A percentile compares a stretch with the other conserved stretches of the same genome.
These are phyloP conservation scores for Dioctria linearis DNA, from an alignment of 2,888 invertebrate species.

Conservation along the genomic window DNA sequence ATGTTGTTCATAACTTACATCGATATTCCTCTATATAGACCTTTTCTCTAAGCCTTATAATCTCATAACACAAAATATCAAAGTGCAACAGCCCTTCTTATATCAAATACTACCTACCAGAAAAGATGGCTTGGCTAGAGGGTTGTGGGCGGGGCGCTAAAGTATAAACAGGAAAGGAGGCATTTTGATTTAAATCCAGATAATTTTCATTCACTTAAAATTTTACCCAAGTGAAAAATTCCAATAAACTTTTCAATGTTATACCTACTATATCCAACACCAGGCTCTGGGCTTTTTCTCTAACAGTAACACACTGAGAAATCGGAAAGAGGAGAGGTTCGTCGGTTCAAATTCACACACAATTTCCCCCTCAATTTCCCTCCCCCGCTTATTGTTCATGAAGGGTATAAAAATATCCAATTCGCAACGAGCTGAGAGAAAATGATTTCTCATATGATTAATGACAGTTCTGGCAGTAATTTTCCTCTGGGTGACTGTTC, in stretches of 20 bases:
- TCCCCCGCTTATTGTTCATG: background rate
- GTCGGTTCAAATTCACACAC: no score
- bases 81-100: no score
- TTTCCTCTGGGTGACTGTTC: constrained; percentile 41
- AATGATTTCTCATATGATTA: constrained; percentile 52
- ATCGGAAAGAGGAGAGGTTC: no score
- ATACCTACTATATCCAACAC: background rate
- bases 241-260: constrained; percentile 53
- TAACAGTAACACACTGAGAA: background rate
- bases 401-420: constrained; percentile 27
- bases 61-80: no score
- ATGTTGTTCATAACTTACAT: no score
- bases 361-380: no score
- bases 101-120: no score
- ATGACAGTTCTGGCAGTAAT: constrained; percentile 48
- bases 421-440: constrained; percentile 47
- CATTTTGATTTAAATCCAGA: constrained; percentile 53
- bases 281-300: background rate
- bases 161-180: background rate
- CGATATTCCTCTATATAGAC: no score
- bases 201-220: constrained; percentile 53
- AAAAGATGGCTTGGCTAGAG: no score
- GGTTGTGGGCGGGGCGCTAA: no score
- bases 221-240: constrained; percentile 54
- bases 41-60: no score